Evolutionary conservation across 1,140 invertebrate species (phyloP).

Genomic region (Ceratosolen solmsi): DNA sequence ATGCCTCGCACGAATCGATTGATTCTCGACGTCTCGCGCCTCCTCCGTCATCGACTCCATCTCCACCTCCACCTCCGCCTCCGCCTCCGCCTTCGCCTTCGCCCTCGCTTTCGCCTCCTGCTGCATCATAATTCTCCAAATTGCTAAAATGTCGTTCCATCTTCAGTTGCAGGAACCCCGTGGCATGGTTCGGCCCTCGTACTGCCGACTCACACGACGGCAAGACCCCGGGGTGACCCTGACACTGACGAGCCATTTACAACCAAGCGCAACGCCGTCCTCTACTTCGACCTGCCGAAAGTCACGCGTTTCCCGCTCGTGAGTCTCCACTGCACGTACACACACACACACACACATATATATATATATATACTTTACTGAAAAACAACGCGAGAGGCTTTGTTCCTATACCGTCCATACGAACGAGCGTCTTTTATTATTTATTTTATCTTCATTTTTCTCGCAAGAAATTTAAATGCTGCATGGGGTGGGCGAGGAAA

Average conservation of each 20-base stretch:
- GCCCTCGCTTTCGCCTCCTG: too few species aligned
- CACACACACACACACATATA: too few species aligned
- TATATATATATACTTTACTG: too few species aligned
- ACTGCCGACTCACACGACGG: slow-evolving; percentile 18
- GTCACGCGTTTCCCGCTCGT: slow-evolving; percentile 38
- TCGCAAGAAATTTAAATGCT: too few species aligned
- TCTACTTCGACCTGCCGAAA: slow-evolving; percentile 30
- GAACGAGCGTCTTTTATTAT: too few species aligned
- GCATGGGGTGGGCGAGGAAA: too few species aligned
- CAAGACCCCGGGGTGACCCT: neutral
- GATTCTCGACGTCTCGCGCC: neutral
- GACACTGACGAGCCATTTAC: slow-evolving; percentile 44
- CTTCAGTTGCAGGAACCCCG: slow-evolving; percentile 9
- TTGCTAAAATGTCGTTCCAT: neutral
- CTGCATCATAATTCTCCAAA: too few species aligned
- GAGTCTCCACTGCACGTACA: neutral
- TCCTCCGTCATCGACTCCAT: neutral
- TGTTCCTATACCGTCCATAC: too few species aligned
- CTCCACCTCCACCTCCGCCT: neutral
- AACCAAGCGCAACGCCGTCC: slow-evolving; percentile 44
- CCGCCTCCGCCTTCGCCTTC: neutral
- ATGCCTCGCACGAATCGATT: neutral
- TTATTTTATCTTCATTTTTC: too few species aligned
- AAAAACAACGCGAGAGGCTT: too few species aligned
- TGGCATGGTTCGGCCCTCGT: slow-evolving; percentile 12